Conservation (phyloP, 2,113 vertebrate genomes). For the Dissostichus mawsoni region DNA sequence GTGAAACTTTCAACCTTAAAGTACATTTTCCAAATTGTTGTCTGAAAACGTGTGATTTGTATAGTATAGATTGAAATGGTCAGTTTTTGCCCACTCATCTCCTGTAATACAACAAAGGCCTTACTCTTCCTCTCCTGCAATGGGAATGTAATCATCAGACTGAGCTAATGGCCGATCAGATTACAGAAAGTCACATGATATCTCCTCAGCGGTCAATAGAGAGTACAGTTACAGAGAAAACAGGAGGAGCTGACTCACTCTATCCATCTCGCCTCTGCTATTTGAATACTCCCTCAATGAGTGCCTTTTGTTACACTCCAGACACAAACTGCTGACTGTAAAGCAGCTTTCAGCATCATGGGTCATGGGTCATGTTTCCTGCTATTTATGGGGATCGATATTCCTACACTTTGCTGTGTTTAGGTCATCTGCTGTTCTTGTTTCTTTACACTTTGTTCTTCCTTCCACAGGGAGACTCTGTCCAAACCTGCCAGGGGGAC, state of each 20-base stretch:
- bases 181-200: constrained; percentile 65
- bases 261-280: neutral
- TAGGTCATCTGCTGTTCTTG: neutral
- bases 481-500: constrained; percentile 89
- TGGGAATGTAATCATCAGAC: neutral
- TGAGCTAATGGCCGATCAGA: constrained; percentile 17
- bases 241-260: constrained; percentile 55
- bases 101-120: neutral
- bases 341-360: neutral
- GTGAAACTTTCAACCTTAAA: neutral
- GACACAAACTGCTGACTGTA: neutral
- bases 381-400: neutral
- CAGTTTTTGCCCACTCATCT: neutral
- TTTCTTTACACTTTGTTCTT: constrained; percentile 1
- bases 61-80: neutral
- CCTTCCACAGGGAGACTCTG: constrained; percentile 84
- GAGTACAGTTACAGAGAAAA: constrained; percentile 12
- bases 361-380: neutral
- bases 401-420: neutral
- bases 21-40: neutral
- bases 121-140: neutral
- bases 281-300: neutral
- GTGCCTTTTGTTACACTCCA: neutral
- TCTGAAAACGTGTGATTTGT: neutral
- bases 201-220: constrained; percentile 22